These are phyloP conservation scores for Eretmochelys imbricata DNA, from an alignment of 2,113 vertebrate genomes.

Conservation along the genomic window DNA sequence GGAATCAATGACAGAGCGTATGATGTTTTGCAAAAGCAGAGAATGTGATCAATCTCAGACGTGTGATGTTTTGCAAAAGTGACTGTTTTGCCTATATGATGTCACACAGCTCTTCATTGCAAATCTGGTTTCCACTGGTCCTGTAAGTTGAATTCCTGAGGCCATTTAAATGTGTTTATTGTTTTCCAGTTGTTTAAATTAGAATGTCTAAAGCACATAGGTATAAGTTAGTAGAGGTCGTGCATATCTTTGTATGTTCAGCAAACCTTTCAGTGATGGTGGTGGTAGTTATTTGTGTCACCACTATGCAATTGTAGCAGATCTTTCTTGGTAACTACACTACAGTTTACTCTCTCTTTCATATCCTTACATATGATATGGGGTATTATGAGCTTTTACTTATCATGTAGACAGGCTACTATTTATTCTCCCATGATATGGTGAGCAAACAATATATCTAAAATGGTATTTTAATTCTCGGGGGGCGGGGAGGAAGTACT, in stretches of 20 bases:
- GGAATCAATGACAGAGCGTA: not conserved
- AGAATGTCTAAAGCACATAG: not conserved
- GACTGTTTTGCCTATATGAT: fast-evolving
- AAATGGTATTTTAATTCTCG: not conserved
- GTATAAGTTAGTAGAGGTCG: not conserved
- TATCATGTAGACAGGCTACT: not conserved
- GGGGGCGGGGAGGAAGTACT: not conserved
- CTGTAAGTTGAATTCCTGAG: not conserved
- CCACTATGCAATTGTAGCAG: not conserved
- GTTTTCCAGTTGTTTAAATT: not conserved
- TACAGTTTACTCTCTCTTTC: not conserved
- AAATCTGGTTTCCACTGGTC: not conserved
- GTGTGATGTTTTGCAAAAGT: not conserved
- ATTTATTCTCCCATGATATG: not conserved
- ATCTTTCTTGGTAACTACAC: not conserved
- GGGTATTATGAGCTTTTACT: not conserved
- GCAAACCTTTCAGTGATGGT: not conserved
- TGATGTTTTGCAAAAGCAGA: not conserved
- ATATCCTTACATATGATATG: not conserved
- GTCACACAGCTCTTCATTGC: not conserved
- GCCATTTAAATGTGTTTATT: not conserved
- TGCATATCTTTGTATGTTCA: not conserved
- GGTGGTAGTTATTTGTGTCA: not conserved
- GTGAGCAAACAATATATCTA: not conserved
- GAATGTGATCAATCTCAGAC: not conserved